Base-by-base conservation (phyloP, 1,140 invertebrate genomes). In the Zaprionus nigranus region DNA sequence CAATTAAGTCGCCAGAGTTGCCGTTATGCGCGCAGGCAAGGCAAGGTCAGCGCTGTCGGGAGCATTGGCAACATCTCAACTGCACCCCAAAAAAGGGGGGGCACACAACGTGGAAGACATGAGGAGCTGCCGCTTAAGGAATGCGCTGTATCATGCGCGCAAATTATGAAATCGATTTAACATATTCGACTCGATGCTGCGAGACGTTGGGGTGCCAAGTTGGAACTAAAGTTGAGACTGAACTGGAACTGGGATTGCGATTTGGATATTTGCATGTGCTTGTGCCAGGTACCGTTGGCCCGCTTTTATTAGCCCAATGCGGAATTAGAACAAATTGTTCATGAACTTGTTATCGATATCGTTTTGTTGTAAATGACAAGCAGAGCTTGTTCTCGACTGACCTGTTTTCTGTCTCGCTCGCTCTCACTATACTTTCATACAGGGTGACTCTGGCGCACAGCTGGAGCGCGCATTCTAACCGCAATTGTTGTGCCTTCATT, bases 1-100 rank as follows among this genome's bases (percentile, higher is more conserved):
- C 84, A 88, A 88, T 88, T 88, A 88, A 88, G 84, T 84, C 81
- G 81, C 82, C 46, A 51, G 40, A 76, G 58, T 85, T 81, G 79
- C 82, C 78, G 82, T 85, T 85, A 85, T 81, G 20, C 46, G 20
- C 46, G 40, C 46, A 73, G 59, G 13, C 69, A 64, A 38, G 57
- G 30, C 53, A 72, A 57, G 54, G n/a, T 58, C 64, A 30, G 20
- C 46, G 46, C 46, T 12, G 46, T 51, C 46, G 46, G 46, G 20
- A 24, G 40, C 46, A 24, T 34, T 34, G 30, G 20, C 20, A 22
- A 40, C 15, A 40, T n/a, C n/a, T 3, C 20, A 49, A 17, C n/a
- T 12, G 46, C 46, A 38, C 6, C 15, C 61, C 66, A 63, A 64
- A 75, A 74, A 74, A 38, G 65, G 71, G 62, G 26, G 49, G 17